These are phyloP conservation scores for Notarius quadriscutis DNA, from an alignment of 2,113 vertebrate genomes.

Conservation along the genomic window DNA sequence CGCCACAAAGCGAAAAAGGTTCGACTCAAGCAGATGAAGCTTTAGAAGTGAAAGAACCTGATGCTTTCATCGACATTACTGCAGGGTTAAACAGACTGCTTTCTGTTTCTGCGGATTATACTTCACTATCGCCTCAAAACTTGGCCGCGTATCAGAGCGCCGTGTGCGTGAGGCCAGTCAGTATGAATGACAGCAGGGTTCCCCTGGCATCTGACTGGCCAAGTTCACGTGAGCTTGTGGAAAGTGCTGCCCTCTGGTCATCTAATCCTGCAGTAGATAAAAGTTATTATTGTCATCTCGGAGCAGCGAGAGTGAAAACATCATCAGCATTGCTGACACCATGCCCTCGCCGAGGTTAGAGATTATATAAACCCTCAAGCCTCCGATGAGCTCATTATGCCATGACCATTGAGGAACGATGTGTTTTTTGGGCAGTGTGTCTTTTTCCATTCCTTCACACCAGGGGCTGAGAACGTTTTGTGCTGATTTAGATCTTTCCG, in stretches of 20 bases:
- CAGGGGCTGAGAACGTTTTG: conserved; percentile 19
- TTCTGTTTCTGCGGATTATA: background rate
- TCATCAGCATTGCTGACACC: conserved; percentile 43
- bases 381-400: conserved; percentile 51
- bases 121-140: background rate
- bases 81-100: background rate
- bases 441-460: conserved; percentile 37
- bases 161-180: background rate
- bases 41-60: background rate
- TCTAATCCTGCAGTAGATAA: conserved; percentile 39
- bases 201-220: conserved; percentile 36
- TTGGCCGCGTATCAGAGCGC: no score
- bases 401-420: conserved; percentile 19
- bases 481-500: conserved; percentile 43
- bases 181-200: conserved; percentile 29
- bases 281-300: conserved; percentile 52
- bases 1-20: background rate
- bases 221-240: conserved; percentile 54
- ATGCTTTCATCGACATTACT: no score
- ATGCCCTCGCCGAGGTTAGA: conserved; percentile 40
- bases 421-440: conserved; percentile 28
- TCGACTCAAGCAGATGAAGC: background rate
- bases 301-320: conserved; percentile 17
- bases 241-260: conserved; percentile 39
- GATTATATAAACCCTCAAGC: conserved; percentile 37